A percentile compares a stretch with the other conserved stretches of the same genome.
Evolutionary conservation across 2,888 invertebrate species (phyloP).

Genomic region (Drosophila incognita): DNA sequence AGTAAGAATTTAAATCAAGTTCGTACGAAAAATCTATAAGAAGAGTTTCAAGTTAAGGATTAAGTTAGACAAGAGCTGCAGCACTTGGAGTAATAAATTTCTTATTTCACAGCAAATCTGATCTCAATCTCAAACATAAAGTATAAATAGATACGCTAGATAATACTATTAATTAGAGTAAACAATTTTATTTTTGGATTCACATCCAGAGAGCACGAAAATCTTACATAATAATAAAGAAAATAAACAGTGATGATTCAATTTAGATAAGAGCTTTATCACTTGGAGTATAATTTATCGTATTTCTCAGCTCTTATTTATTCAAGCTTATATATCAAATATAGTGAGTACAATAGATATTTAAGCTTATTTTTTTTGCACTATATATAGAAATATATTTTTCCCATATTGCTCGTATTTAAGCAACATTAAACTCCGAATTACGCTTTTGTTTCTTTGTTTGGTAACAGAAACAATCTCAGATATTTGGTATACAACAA

Average conservation of each 20-base stretch:
- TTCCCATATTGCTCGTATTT: background rate
- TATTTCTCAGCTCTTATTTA: background rate
- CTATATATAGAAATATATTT: background rate
- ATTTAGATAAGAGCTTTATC: background rate
- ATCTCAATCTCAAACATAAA: background rate
- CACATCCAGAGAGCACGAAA: too few species aligned
- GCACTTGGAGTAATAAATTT: background rate
- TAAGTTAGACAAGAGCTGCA: background rate
- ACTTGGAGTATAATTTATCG: background rate
- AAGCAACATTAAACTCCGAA: background rate
- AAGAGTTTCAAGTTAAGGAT: background rate
- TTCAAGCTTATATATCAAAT: background rate
- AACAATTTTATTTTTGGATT: background rate
- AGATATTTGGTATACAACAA: too few species aligned
- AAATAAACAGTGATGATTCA: background rate
- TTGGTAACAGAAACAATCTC: background rate
- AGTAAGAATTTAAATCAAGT: too few species aligned
- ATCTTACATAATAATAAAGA: background rate
- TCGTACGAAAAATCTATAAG: too few species aligned
- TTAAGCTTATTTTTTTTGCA: background rate
- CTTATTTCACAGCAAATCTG: background rate
- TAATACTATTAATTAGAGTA: background rate
- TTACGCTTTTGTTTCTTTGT: background rate
- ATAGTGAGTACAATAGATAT: background rate
- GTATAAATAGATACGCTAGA: background rate